Conservation (phyloP, 2,113 vertebrate genomes). For the Antechinus stuartii region DNA sequence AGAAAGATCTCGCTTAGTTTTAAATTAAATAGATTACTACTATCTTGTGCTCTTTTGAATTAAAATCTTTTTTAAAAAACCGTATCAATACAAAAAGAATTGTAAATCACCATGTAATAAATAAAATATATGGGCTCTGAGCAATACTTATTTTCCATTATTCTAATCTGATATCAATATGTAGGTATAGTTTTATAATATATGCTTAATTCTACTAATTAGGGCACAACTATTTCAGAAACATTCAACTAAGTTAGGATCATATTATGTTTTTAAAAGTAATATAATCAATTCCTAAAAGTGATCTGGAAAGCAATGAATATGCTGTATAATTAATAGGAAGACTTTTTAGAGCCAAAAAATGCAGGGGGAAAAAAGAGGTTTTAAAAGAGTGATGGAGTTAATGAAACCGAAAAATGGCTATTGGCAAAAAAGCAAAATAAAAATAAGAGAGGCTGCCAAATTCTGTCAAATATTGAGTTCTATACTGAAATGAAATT, state of each 20-base stretch:
- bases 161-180: conserved; percentile 29
- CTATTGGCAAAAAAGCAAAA: conserved; percentile 48
- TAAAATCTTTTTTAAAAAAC: conserved; percentile 48
- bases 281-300: conserved; percentile 36
- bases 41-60: not conserved
- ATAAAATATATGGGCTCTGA: conserved; percentile 38
- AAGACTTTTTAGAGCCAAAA: conserved; percentile 49
- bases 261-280: conserved; percentile 44
- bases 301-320: conserved; percentile 4
- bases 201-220: conserved; percentile 47
- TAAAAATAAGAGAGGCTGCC: conserved; percentile 37
- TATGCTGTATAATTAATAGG: not conserved
- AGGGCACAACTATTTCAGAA: conserved; percentile 39
- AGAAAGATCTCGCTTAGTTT: not conserved
- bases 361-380: not conserved
- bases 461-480: conserved; percentile 47
- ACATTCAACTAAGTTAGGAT: conserved; percentile 19
- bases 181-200: conserved; percentile 16
- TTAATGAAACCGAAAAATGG: conserved; percentile 29
- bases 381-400: not conserved
- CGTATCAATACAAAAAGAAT: not conserved
- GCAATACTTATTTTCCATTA: conserved; percentile 47
- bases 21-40: not conserved
- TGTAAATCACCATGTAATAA: conserved; percentile 30
- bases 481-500: conserved; percentile 34